Evolutionary conservation across 2,888 invertebrate genomes (phyloP), one percentile per base, ranked within the genome.

Genomic region (Heliconius hortense): DNA sequence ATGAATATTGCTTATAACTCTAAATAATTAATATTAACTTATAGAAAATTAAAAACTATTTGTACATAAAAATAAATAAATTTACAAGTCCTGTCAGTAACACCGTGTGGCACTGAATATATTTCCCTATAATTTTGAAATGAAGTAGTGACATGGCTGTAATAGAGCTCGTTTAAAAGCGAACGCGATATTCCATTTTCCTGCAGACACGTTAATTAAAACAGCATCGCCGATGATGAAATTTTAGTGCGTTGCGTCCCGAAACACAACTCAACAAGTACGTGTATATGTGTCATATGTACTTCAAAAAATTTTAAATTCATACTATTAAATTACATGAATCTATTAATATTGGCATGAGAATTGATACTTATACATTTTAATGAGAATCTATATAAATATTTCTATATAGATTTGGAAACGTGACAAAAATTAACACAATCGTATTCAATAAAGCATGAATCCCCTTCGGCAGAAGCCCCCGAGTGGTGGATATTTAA

Each of bases 141-240:
- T 69, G 56, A 24, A 53, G 56, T 69, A 56, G 56, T 31, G 31
- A 53, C 69, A 69, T 35, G 56, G 56, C 48, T 24, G n/a, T 69
- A 69, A 69, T 69, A 35, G 56, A 69, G 69, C 35, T 69, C 31
- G 69, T 69, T 35, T 56, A 31, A 35, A 69, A 69, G 56, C 11
- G 69, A 56, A 69, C 56, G 56, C 69, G 13, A 56, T 69, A 69
- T 69, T 69, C 31, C 31, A 69, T 69, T 69, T 69, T 69, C 31
- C 24, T 35, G 53, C 69, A 69, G 69, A 56, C 56, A 56, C 15
- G 24, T 69, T 69, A 69, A 69, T 69, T 69, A 69, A 69, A 53
- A 53, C 68, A 48, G 68, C 31, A 31, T 69, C n/a, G 31, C 5
- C 31, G 28, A 56, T 53, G n/a, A 69, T 31, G 53, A 69, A 31